Conservation (phyloP, 2,797 vertebrate species). For the Acanthiza pusilla region DNA sequence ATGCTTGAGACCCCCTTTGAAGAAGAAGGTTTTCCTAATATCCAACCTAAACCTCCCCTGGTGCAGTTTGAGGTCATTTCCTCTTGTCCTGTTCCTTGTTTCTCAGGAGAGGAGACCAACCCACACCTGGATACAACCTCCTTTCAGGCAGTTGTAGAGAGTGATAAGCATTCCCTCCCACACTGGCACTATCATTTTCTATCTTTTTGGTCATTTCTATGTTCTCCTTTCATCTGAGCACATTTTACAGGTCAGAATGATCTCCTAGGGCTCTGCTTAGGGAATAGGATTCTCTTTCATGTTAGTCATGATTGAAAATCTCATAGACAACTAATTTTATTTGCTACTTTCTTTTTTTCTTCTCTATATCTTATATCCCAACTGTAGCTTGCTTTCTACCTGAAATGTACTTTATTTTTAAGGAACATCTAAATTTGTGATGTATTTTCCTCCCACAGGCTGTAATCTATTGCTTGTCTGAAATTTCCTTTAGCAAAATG, state of each 20-base stretch:
- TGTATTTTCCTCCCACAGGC: neutral
- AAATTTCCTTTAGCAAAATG: neutral
- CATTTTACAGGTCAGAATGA: neutral
- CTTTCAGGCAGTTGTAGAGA: neutral
- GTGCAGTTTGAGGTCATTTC: neutral
- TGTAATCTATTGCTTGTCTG: neutral
- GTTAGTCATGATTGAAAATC: neutral
- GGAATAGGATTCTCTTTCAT: neutral
- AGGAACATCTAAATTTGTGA: neutral
- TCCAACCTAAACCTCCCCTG: neutral
- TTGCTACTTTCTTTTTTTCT: neutral
- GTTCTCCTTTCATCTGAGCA: neutral
- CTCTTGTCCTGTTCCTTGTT: neutral
- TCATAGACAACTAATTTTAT: neutral
- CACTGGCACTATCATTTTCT: neutral
- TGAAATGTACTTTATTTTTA: neutral
- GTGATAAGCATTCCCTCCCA: neutral
- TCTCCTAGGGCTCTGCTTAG: neutral
- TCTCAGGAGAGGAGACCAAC: neutral
- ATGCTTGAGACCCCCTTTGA: accelerated
- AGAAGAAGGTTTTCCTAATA: neutral
- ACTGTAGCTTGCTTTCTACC: neutral
- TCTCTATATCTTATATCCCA: accelerated
- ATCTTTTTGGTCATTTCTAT: neutral
- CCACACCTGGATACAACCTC: accelerated